These are phyloP conservation scores for Mustela lutreola DNA, from an alignment of 2,113 vertebrate species.

Conservation along the genomic window DNA sequence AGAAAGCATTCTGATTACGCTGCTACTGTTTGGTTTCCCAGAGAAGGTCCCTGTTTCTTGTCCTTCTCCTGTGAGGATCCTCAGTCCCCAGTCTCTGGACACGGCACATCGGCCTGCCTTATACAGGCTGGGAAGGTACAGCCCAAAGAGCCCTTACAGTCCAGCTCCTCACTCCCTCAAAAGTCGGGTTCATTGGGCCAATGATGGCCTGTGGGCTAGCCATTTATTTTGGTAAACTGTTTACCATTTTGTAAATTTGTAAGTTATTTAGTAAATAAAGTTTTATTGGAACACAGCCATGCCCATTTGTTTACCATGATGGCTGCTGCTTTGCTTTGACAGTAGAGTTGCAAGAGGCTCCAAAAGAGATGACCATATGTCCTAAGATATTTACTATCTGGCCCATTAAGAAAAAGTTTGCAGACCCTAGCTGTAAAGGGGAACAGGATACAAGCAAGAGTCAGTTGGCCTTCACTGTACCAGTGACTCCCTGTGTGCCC, in stretches of 20 bases:
- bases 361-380: not conserved
- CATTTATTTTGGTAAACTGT: not conserved
- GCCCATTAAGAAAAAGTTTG: not conserved
- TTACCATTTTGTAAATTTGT: not conserved
- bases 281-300: not conserved
- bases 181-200: not conserved
- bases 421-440: not conserved
- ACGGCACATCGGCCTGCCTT: not conserved
- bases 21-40: not conserved
- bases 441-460: not conserved
- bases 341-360: not conserved
- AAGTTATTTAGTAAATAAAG: slow-evolving; percentile 26
- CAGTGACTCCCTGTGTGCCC: not conserved
- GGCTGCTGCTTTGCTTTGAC: not conserved
- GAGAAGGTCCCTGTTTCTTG: not conserved
- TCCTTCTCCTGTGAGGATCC: not conserved
- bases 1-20: not conserved
- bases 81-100: not conserved
- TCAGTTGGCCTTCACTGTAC: not conserved
- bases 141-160: not conserved
- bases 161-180: not conserved
- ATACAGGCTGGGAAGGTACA: not conserved
- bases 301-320: not conserved
- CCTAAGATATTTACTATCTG: not conserved
- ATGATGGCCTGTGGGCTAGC: not conserved